Conservation (phyloP, 1,140 invertebrate species). For the Agraylea sexmaculata region DNA sequence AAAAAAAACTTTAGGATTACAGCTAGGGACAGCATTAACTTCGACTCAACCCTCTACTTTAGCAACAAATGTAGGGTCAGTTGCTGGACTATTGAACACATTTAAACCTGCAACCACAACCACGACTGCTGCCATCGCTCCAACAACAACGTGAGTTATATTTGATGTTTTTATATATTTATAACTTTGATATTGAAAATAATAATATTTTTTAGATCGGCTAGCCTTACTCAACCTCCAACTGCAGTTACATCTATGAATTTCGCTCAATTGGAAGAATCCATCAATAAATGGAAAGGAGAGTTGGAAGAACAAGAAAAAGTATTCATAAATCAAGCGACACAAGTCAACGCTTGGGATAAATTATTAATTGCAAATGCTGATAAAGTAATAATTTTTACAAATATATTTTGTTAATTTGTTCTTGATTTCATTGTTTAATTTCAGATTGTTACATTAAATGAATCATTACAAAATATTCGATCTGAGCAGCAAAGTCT, state of each 20-base stretch:
- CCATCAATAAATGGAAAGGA: slow-evolving; percentile 90
- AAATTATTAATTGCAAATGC: slow-evolving; percentile 80
- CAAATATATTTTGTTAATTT: no score
- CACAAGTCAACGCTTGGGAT: slow-evolving; percentile 92
- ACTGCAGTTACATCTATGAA: slow-evolving; percentile 49
- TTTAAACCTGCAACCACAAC: slow-evolving; percentile 27
- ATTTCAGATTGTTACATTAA: slow-evolving; percentile 66
- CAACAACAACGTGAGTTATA: slow-evolving; percentile 36
- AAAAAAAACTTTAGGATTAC: not conserved
- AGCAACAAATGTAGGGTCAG: slow-evolving; percentile 19
- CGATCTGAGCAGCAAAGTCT: slow-evolving; percentile 82
- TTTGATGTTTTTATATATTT: slow-evolving; percentile 16
- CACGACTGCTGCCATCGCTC: slow-evolving; percentile 29
- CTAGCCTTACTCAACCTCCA: slow-evolving; percentile 28
- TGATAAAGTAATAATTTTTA: slow-evolving; percentile 56
- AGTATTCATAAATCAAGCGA: slow-evolving; percentile 85
- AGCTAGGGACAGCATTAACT: not conserved
- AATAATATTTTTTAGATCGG: slow-evolving; percentile 30
- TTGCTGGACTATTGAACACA: slow-evolving; percentile 25
- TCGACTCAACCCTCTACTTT: slow-evolving; percentile 1
- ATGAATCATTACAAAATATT: slow-evolving; percentile 72
- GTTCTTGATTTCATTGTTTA: slow-evolving; percentile 7
- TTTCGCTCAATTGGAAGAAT: slow-evolving; percentile 83
- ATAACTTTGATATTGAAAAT: slow-evolving; percentile 10
- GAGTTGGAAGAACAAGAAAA: slow-evolving; percentile 91